A percentile compares a stretch with the other conserved stretches of the same genome.
Evolutionary conservation across 2,113 vertebrate species (phyloP).

Genomic region (Plecotus auritus): DNA sequence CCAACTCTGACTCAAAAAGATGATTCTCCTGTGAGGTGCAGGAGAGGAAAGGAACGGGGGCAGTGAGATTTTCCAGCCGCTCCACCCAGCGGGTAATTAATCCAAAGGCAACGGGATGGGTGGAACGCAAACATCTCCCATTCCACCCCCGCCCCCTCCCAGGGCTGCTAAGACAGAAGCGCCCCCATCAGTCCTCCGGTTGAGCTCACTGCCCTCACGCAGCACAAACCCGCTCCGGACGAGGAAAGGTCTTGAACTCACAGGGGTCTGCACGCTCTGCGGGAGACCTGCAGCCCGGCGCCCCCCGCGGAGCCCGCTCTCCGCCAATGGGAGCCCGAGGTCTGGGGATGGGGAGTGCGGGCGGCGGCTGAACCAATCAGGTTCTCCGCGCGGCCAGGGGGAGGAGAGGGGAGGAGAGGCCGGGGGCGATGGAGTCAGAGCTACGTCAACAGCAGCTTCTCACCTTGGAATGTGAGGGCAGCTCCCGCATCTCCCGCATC

Average conservation of each 20-base stretch:
- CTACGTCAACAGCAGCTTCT: constrained; percentile 67
- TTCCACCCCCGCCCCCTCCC: background rate
- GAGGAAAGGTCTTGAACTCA: background rate
- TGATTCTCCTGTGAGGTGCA: background rate
- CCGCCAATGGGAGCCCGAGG: constrained; percentile 59
- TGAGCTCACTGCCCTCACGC: background rate
- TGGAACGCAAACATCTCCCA: background rate
- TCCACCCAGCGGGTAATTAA: constrained; percentile 14
- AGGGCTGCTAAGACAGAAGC: background rate
- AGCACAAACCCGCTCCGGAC: background rate
- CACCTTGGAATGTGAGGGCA: constrained; percentile 64
- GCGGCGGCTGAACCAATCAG: constrained; percentile 65
- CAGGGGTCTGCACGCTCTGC: background rate
- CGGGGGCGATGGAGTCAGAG: constrained; percentile 45
- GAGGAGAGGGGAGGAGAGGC: constrained; percentile 49
- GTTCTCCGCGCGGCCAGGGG: constrained; percentile 38
- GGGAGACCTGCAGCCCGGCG: background rate
- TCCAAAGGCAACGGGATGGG: background rate
- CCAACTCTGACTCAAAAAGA: background rate
- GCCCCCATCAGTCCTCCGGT: background rate
- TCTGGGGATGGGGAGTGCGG: constrained; percentile 9
- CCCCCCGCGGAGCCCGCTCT: background rate
- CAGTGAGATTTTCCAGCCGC: constrained; percentile 8
- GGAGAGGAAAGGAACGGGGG: background rate
- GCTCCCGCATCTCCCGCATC: background rate